These are phyloP conservation scores for Eulemur macaco DNA, from an alignment of 2,113 vertebrate species.

Conservation along the genomic window DNA sequence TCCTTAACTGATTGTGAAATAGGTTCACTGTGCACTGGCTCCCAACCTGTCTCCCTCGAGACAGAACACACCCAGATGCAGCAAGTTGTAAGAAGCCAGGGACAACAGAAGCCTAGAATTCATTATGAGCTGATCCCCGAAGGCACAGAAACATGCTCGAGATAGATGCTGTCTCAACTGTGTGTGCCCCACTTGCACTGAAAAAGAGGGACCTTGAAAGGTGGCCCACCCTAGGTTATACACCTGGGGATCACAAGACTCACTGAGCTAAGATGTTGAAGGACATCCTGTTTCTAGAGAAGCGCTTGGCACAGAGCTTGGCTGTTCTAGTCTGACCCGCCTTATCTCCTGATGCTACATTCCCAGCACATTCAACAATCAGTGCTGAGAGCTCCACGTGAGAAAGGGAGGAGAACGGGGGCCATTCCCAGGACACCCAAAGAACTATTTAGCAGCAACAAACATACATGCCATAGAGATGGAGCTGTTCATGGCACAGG, in stretches of 20 bases:
- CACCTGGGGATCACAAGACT: background rate
- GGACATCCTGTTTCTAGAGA: background rate
- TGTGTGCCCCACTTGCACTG: background rate
- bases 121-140: background rate
- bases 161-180: background rate
- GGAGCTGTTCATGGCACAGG: background rate
- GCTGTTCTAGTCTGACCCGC: background rate
- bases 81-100: background rate
- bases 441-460: background rate
- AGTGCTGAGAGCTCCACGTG: background rate
- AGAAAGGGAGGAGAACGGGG: background rate
- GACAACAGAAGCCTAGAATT: background rate
- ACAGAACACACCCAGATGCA: background rate
- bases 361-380: background rate
- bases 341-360: background rate
- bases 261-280: background rate
- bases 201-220: background rate
- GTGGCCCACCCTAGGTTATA: background rate
- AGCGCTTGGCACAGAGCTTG: background rate
- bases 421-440: background rate
- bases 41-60: background rate
- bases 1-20: background rate
- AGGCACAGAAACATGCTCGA: background rate
- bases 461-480: background rate
- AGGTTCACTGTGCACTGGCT: background rate